Base-by-base conservation (phyloP, 2,888 invertebrate genomes). In the Tryphoninae sp. region DNA sequence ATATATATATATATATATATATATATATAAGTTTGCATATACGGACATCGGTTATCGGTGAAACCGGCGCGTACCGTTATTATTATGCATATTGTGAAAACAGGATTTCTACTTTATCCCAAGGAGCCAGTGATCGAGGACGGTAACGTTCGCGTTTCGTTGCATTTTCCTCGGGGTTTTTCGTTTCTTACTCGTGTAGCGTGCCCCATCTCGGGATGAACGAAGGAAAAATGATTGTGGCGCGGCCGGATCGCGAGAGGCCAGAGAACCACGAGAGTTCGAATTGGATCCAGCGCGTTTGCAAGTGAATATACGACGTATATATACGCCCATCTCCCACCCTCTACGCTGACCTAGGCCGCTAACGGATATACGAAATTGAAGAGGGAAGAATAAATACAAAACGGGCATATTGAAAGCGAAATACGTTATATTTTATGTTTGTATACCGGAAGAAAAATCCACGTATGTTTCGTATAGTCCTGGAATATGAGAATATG, bases 51-150 rank as follows among this genome's bases (percentile, higher is more conserved):
- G 16, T 55, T 58, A 53, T 53, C 67, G 33, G 40, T 1, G 16
- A 69, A 42, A 53, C 42, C 4, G 45, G 45, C 11, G 45, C 1
- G 45, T 13, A 45, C 13, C 45, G 40, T 40, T 26, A 51, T 26
- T 19, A 6, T 13, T n/a, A 42, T 22, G 11, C 58, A n/a, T 59
- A 59, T 40, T 22, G 65, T 23, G 71, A 23, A 74, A 74, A 65
- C 55, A 55, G 45, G 65, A 74, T 74, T 74, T 74, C 74, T n/a
- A 58, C 64, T 7, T 42, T 58, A 58, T 71, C 42, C 51, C 23
- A 65, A 61, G 45, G 59, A 19, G 16, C 49, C 71, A 19, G 53
- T 40, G 73, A 62, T 53, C 73, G 62, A 65, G 33, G 49, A 53
- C 61, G 69, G 26, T 69, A 40, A 33, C 69, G 61, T 49, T 33